Conservation (phyloP, 2,797 vertebrate species). For the Protonibea diacanthus region DNA sequence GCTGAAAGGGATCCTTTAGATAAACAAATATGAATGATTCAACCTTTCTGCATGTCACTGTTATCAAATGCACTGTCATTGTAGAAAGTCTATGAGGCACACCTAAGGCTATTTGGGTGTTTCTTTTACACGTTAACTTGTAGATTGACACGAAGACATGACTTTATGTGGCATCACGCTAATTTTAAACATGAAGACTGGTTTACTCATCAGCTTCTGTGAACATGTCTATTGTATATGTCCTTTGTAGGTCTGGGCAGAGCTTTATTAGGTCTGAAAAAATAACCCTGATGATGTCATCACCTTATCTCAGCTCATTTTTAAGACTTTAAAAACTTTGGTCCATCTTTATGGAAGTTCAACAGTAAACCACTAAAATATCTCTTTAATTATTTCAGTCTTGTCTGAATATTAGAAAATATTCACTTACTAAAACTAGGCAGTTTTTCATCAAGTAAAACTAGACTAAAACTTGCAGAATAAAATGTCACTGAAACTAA, state of each 20-base stretch:
- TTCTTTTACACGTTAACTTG: neutral
- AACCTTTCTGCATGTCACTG: neutral
- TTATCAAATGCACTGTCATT: neutral
- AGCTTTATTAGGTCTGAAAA: neutral
- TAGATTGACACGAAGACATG: conserved; percentile 5
- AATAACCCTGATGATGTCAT: neutral
- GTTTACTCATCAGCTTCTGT: conserved; percentile 1
- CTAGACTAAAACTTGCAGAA: conserved; percentile 4
- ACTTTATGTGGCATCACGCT: conserved; percentile 15
- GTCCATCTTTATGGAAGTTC: neutral
- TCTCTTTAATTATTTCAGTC: conserved; percentile 8
- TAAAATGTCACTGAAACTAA: conserved; percentile 20
- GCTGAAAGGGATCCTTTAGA: too few species aligned
- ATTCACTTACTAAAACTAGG: neutral
- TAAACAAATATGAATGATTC: conserved; percentile 4
- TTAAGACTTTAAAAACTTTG: conserved; percentile 2
- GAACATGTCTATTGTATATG: neutral
- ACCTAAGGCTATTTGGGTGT: neutral
- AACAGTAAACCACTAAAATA: neutral
- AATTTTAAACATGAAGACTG: conserved; percentile 24
- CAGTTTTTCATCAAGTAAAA: conserved; percentile 22
- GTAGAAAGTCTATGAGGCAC: neutral
- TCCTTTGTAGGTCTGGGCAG: conserved; percentile 19
- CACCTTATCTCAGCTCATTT: neutral
- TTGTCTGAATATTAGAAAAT: neutral